Base-by-base conservation (phyloP, 2,797 vertebrate species). In the Falco cherrug region DNA sequence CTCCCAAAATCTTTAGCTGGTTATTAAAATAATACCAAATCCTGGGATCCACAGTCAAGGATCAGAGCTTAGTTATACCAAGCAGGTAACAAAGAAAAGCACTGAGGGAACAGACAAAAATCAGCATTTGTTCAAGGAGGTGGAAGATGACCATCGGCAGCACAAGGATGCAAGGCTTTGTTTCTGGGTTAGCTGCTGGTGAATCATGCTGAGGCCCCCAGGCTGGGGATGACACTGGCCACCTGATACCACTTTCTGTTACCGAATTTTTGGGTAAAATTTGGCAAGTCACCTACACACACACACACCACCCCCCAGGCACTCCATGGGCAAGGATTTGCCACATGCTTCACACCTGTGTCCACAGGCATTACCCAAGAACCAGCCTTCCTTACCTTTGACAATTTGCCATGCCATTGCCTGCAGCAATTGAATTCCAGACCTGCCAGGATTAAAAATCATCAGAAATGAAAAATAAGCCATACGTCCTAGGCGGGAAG, bases 131-230 rank as follows among this genome's bases (percentile, higher is more conserved):
- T 50, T 73, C 21, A 12, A 48, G 85, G 16, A 39, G 16, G 39
- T 1, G 1, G 80, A 50, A 61, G 60, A 15, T 24, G 48, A 51
- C 29, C 16, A n/a, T 4, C 1, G 19, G 48, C 60, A 53, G 71
- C 60, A 41, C 28, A 21, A 39, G 56, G 74, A 33, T 35, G 29
- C 28, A 43, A 13, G 41, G 56, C 33, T 64, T 35, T 3, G 19
- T 69, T 64, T 51, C 57, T 41, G 35, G 17, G 29, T 67, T n/a
- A 65, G 78, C 31, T 68, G 48, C 60, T n/a, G 21, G 43, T 20
- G 11, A 75, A 28, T n/a, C 0, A 0, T 10, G n/a, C 51, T 10
- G 69, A 64, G 37, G 43, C 13, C 43, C 15, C 11, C 0, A 6
- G 37, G 48, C 5, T 15, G n/a, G 20, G 51, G 21, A 6, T 24